Conservation (phyloP, 2,797 vertebrate genomes). For the Sciaenops ocellatus region DNA sequence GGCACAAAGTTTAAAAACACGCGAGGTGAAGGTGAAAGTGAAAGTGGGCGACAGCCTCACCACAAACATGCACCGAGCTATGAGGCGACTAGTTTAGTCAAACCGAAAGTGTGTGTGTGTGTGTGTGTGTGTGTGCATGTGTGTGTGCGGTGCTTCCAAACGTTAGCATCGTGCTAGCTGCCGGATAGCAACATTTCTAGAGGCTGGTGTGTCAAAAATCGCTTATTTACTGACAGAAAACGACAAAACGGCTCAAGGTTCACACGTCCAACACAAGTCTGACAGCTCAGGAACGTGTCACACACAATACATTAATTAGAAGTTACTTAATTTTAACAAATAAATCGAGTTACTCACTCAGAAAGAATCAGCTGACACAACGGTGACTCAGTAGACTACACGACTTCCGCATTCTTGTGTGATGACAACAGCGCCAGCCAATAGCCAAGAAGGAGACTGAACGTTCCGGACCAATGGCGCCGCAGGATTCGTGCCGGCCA, state of each 20-base stretch:
- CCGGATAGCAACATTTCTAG: conserved; percentile 58
- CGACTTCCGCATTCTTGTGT: conserved; percentile 87
- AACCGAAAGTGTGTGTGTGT: conserved; percentile 54
- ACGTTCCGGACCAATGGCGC: conserved; percentile 60
- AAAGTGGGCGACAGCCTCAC: conserved; percentile 52
- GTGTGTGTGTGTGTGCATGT: conserved; percentile 8
- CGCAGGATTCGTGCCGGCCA: conserved; percentile 39
- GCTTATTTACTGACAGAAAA: conserved; percentile 37
- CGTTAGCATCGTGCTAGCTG: conserved; percentile 75
- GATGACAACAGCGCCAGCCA: conserved; percentile 78
- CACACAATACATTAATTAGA: conserved; percentile 18
- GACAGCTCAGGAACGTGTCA: conserved; percentile 20
- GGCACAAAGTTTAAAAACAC: conserved; percentile 38
- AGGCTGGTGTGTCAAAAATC: conserved; percentile 29
- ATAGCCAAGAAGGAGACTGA: conserved; percentile 37
- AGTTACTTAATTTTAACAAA: conserved; percentile 66
- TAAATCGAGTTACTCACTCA: conserved; percentile 89
- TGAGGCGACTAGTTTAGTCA: conserved; percentile 34
- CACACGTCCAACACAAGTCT: conserved; percentile 11
- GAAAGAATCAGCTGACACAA: conserved; percentile 90
- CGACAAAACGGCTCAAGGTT: conserved; percentile 20
- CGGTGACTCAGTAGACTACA: conserved; percentile 89
- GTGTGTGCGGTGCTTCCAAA: conserved; percentile 47
- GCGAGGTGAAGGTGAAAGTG: conserved; percentile 64
- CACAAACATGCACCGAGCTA: neutral